Evolutionary conservation across 2,113 vertebrate genomes (phyloP), one percentile per base, ranked within the genome.

Genomic region (Phaethornis superciliosus): DNA sequence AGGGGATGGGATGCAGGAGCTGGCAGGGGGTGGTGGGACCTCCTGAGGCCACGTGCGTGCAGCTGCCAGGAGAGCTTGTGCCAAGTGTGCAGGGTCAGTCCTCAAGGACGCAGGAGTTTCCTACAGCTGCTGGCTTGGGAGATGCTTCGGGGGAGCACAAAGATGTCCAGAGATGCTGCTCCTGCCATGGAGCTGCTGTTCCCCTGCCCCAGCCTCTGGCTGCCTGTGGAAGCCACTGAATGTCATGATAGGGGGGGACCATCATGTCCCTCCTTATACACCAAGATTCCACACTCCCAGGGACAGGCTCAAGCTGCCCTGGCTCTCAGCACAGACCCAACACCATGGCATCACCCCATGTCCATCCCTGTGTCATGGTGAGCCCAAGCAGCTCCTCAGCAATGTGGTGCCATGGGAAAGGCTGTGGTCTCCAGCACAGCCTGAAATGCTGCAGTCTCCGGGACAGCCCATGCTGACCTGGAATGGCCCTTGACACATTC

Each of bases 121-220:
- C 95, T 84, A 68, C 89, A 85, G 80, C 89, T 94, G 81, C 79
- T 77, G 85, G 65, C 21, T 49, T 15, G 7, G 77, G 72, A 86
- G 85, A 93, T 71, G 64, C 83, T 87, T 74, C 0, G 0, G 47
- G 76, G 0, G 1, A 94, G 40, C 0, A 1, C 14, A 68, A 91
- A 81, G 62, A 77, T 56, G 62, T 49, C 26, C 71, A 56, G 88
- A 90, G 76, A 40, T 2, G 15, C 72, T 55, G 69, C 55, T 83
- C 6, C 6, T 1, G 60, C 27, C 71, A 19, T 0, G 0, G n/a
- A 92, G 35, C 71, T 86, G 51, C 82, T 12, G 1, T 12, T 69
- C 8, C 19, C 63, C 35, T 65, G 76, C 52, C 30, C 26, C 81
- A 76, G 37, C 26, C 24, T 63, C 42, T 35, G 44, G 60, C 42